Evolutionary conservation across 2,113 vertebrate species (phyloP), one percentile per base, ranked within the genome.

Genomic region (Melierax canorus): DNA sequence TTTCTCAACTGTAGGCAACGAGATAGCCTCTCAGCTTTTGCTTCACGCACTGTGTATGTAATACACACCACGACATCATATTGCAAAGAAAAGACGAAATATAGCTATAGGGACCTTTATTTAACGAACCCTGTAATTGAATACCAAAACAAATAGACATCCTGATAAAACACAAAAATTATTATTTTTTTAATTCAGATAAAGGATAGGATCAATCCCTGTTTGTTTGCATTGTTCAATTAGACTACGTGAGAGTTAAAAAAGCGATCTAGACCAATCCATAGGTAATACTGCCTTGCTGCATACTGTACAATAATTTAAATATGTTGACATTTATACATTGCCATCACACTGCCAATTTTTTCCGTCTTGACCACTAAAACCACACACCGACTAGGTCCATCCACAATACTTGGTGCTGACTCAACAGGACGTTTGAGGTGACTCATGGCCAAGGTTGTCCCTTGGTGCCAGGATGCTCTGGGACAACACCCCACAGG

Each of bases 51-150:
- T 1, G 15, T 7, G 86, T 27, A 22, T 3, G 7, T 11, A 29
- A 66, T 13, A n/a, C 4, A 60, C 13, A 22, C 53, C 56, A 34
- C 71, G 24, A 30, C 12, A 51, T 15, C 81, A 17, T 27, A 43
- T 39, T 3, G 88, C 77, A 86, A 55, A 79, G 90, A 15, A 87
- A 94, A 90, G 41, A 96, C 95, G 86, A 84, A 95, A 94, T 95
- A 67, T 36, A 89, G 84, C 68, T 17, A 15, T 12, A 53, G 77
- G 7, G n/a, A 60, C 83, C 92, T 94, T 94, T 64, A 92, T 95
- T 96, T 95, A 96, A 76, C 92, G 97, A 97, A 94, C 79, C 87
- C 95, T 92, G 93, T 55, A 95, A 86, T 90, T 94, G 95, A 96
- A 91, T 12, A 97, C 38, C 51, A 60, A 91, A 64, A 83, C 93